Evolutionary conservation across 1,140 invertebrate genomes (phyloP).

Genomic region (Saxidomus purpurata): DNA sequence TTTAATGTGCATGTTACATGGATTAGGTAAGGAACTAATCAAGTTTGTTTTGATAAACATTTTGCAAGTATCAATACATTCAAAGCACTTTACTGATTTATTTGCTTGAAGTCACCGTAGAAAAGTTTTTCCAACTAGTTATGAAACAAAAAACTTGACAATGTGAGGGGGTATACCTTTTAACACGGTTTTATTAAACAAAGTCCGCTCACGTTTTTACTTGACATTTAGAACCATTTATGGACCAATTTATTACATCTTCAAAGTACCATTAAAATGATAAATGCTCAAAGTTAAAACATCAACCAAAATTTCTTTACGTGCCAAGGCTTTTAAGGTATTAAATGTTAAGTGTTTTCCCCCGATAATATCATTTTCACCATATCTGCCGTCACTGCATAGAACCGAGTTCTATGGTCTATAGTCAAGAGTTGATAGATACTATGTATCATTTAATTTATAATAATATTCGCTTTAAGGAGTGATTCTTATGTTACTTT

Average conservation of each 20-base stretch:
- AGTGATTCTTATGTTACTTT: too few relatives aligned
- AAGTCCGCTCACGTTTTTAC: not conserved
- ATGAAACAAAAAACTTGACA: not conserved
- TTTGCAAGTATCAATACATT: too few relatives aligned
- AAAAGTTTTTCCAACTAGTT: too few relatives aligned
- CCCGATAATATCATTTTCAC: not conserved
- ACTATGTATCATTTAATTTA: too few relatives aligned
- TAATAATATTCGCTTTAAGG: too few relatives aligned
- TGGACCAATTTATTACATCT: not conserved
- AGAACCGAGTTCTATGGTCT: not conserved
- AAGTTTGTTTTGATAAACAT: too few relatives aligned
- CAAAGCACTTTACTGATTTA: too few relatives aligned
- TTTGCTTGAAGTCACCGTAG: too few relatives aligned
- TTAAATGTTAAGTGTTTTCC: not conserved
- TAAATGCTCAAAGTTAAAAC: not conserved
- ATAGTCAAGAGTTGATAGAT: too few relatives aligned
- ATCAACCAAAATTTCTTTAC: not conserved
- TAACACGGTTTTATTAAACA: not conserved
- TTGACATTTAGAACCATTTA: not conserved
- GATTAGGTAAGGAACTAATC: too few relatives aligned
- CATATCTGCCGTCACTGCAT: not conserved
- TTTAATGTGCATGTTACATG: too few relatives aligned
- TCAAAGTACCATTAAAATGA: constrained; percentile 19
- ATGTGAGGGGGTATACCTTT: not conserved
- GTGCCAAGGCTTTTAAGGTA: not conserved